Conservation (phyloP, 2,113 vertebrate genomes). For the Paedocypris sp. region DNA sequence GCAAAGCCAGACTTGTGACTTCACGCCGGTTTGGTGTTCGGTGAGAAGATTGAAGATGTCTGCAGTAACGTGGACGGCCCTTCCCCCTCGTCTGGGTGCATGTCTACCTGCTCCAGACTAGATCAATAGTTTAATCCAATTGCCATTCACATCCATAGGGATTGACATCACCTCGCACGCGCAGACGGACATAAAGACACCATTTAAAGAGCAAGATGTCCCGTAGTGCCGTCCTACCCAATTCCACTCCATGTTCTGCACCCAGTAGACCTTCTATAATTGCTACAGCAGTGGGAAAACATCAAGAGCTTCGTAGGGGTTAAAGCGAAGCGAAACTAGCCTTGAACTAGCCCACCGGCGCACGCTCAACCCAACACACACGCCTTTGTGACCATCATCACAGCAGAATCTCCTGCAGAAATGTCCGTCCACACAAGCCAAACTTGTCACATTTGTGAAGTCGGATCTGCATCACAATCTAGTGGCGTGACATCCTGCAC, state of each 20-base stretch:
- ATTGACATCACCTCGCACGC: slow-evolving; percentile 20
- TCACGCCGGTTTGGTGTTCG: neutral
- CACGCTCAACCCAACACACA: slow-evolving; percentile 16
- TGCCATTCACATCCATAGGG: slow-evolving; percentile 45
- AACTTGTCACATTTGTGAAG: slow-evolving; percentile 53
- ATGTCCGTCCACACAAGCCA: slow-evolving; percentile 47
- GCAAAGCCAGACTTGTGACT: neutral
- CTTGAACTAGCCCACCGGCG: slow-evolving; percentile 1
- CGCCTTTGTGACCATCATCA: slow-evolving; percentile 27
- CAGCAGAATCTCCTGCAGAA: slow-evolving; percentile 40
- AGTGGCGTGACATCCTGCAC: slow-evolving; percentile 37
- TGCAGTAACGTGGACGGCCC: slow-evolving; percentile 36
- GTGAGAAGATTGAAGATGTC: slow-evolving; percentile 34
- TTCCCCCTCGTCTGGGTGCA: slow-evolving; percentile 43
- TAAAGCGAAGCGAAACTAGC: neutral
- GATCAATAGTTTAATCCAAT: slow-evolving; percentile 61
- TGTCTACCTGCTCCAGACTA: slow-evolving; percentile 56
- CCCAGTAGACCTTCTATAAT: too few relatives aligned
- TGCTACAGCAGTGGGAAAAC: too few relatives aligned
- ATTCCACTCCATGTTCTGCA: too few relatives aligned
- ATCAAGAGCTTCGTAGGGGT: too few relatives aligned
- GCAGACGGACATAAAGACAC: neutral
- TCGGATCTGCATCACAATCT: slow-evolving; percentile 35
- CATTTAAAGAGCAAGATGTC: neutral
- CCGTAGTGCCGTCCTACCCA: neutral